These are phyloP conservation scores for Aspidapion aeneum DNA, from an alignment of 2,888 invertebrate species.

Conservation along the genomic window DNA sequence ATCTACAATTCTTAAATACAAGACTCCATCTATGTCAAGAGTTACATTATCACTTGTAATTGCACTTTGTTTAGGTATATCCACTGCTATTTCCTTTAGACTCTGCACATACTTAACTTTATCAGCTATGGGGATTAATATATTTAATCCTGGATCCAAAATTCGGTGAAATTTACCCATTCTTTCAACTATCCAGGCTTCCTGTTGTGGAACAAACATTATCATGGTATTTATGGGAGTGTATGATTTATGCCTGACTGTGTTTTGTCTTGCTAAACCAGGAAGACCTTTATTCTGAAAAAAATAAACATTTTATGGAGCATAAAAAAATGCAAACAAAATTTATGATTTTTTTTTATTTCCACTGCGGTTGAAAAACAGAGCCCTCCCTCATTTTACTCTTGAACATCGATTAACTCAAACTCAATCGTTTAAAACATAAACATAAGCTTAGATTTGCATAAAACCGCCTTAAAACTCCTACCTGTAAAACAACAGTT, in stretches of 20 bases:
- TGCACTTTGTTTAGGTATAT: constrained; percentile 98
- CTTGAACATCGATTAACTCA: too few relatives aligned
- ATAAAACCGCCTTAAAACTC: constrained; percentile 4
- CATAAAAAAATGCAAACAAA: too few relatives aligned
- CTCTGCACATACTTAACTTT: constrained; percentile 96
- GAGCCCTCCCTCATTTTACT: too few relatives aligned
- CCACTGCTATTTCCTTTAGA: constrained; percentile 98
- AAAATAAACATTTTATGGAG: too few relatives aligned
- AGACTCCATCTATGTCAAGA: constrained; percentile 92
- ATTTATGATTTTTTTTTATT: too few relatives aligned
- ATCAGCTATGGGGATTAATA: constrained; percentile 89
- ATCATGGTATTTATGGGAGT: constrained; percentile 89
- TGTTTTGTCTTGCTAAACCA: constrained; percentile 18
- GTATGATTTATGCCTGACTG: constrained; percentile 35
- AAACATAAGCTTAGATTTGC: too few relatives aligned
- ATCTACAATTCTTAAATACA: constrained; percentile 91
- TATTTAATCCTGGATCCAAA: constrained; percentile 91
- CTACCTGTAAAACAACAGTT: constrained; percentile 12
- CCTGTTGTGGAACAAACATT: constrained; percentile 99
- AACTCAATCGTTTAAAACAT: too few relatives aligned
- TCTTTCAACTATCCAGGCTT: constrained; percentile 96
- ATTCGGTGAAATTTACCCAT: constrained; percentile 97
- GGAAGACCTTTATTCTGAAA: constrained; percentile 22
- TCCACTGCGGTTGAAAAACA: too few relatives aligned
- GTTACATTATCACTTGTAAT: constrained; percentile 98